Evolutionary conservation across 2,797 vertebrate species (phyloP).

Genomic region (Lemur catta): DNA sequence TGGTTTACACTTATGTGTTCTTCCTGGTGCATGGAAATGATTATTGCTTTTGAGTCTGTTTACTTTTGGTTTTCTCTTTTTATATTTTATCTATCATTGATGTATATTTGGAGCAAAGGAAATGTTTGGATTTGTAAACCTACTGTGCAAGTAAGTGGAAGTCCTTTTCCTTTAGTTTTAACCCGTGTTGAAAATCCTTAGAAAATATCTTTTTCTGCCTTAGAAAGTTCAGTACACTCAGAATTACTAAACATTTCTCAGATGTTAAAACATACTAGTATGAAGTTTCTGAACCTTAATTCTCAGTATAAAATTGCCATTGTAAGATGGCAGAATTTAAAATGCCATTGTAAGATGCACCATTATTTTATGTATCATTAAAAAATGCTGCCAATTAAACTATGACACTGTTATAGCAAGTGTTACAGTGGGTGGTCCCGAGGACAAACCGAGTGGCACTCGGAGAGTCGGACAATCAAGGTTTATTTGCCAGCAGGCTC

Average conservation of each 20-base stretch:
- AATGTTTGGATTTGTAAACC: neutral
- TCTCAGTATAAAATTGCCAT: neutral
- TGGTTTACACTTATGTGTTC: neutral
- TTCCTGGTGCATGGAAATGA: neutral
- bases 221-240: neutral
- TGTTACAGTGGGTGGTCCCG: no score
- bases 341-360: neutral
- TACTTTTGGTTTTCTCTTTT: neutral
- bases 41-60: neutral
- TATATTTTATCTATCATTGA: neutral
- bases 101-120: neutral
- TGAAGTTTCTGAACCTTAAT: neutral
- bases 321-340: neutral
- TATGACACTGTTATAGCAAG: no score
- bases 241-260: conserved; percentile 10
- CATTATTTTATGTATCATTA: neutral
- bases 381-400: neutral
- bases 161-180: neutral
- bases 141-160: neutral
- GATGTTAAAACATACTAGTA: neutral
- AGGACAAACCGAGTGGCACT: no score
- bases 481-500: no score
- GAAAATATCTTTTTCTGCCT: neutral
- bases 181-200: conserved; percentile 29
- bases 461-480: no score